phyloP scores from a whole-genome alignment of 2,888 invertebrate species.

The Rhamnusium bicolor region DNA sequence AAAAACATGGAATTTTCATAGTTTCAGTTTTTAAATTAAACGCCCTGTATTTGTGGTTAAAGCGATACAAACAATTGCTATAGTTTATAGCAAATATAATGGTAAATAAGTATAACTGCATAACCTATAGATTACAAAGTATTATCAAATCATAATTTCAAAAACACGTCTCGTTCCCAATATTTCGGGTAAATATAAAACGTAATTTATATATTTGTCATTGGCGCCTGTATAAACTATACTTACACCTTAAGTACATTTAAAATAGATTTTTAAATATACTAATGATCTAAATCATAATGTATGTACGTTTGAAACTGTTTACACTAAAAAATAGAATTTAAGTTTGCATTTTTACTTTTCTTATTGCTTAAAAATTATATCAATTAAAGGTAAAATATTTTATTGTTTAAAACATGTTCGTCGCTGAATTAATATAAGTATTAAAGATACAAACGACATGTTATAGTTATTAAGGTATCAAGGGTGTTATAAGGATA shows the following conservation, averaged over 20 bases:
- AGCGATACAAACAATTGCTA: not conserved
- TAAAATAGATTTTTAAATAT: not conserved
- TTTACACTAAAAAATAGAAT: not conserved
- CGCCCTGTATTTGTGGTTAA: not conserved
- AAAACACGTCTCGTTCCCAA: not conserved
- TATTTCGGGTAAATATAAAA: not conserved
- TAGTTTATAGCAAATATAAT: slow-evolving; percentile 3
- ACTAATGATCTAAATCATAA: not conserved
- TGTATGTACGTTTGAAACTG: not conserved
- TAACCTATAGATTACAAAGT: not conserved
- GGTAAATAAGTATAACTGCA: not conserved
- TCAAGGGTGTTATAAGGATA: too few relatives aligned
- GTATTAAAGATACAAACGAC: too few relatives aligned
- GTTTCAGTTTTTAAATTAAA: not conserved
- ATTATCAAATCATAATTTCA: not conserved
- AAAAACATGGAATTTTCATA: not conserved
- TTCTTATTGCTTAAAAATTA: not conserved
- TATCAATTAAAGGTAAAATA: too few relatives aligned
- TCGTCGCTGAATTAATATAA: too few relatives aligned
- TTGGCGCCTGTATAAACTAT: not conserved
- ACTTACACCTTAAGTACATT: not conserved
- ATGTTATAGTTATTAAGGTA: too few relatives aligned
- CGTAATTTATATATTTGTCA: not conserved
- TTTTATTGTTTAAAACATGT: too few relatives aligned
- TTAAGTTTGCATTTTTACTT: not conserved